Percentiles rank a stretch among this genome's conserved stretches.
Conservation (phyloP, 2,797 vertebrate genomes). For the Ctenopoma kingsleyae region DNA sequence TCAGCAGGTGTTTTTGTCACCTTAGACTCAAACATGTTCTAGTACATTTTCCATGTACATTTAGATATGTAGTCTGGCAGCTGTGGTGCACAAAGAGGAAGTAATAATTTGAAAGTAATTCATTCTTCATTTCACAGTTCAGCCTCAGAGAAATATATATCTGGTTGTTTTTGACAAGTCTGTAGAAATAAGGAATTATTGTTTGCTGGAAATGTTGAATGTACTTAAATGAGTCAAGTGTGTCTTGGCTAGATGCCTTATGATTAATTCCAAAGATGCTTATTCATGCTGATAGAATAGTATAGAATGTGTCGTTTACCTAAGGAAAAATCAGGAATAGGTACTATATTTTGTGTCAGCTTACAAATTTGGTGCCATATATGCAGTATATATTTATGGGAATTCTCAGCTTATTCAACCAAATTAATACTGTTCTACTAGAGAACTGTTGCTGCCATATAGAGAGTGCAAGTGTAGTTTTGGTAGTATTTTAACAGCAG, state of each 20-base stretch:
- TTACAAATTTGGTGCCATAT: slow-evolving; percentile 15
- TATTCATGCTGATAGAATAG: neutral
- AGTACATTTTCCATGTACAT: slow-evolving; percentile 8
- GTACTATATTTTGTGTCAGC: neutral
- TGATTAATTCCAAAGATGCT: slow-evolving; percentile 20
- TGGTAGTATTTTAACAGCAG: slow-evolving; percentile 17
- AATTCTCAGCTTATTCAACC: slow-evolving; percentile 4
- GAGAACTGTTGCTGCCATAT: slow-evolving; percentile 6
- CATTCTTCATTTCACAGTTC: slow-evolving; percentile 1
- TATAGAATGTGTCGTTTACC: slow-evolving; percentile 1
- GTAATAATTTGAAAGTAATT: slow-evolving; percentile 26
- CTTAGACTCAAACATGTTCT: slow-evolving; percentile 7
- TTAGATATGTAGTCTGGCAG: neutral
- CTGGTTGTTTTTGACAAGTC: slow-evolving; percentile 4
- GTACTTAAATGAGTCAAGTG: neutral
- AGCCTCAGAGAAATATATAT: slow-evolving; percentile 5
- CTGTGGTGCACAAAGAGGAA: slow-evolving; percentile 28
- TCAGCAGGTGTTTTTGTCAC: slow-evolving; percentile 14
- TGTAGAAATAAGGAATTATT: slow-evolving; percentile 4
- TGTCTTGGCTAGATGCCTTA: slow-evolving; percentile 7
- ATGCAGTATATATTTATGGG: slow-evolving; percentile 45
- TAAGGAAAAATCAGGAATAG: neutral
- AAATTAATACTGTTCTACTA: slow-evolving; percentile 8
- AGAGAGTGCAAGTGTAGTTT: slow-evolving; percentile 1
- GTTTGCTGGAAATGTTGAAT: slow-evolving; percentile 17